Base-by-base conservation (phyloP, 2,888 invertebrate genomes). In the Parnassius mnemosyne region DNA sequence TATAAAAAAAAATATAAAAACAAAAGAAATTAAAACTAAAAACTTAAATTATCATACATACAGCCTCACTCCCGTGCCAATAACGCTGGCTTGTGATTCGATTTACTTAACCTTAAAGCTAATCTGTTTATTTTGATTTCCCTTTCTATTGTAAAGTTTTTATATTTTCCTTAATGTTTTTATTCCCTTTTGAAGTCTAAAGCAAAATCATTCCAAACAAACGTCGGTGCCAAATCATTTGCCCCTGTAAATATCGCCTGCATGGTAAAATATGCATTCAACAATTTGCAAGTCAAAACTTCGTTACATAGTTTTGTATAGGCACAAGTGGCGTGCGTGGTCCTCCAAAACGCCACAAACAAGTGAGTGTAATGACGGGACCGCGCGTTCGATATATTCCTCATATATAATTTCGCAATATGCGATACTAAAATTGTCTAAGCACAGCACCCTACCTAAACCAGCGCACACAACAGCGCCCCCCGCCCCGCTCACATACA, bases 401-500 rank as follows among this genome's bases (percentile, higher is more conserved):
- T 66, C 66, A 78, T 83, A 81, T 83, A 85, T 87, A 86, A 86
- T 88, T 87, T 84, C 78, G 80, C 78, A 79, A 80, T 76, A 78
- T 82, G 83, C 84, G 81, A 86, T 84, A 84, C 85, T 87, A 85
- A 89, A 89, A 85, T 88, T 85, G 86, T 89, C 89, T 89, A 88
- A 89, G 85, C 86, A 85, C 73, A 67, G 71, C 83, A 79, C 84
- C 84, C 83, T 79, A 80, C 80, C 85, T 83, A 85, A 84, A 84
- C 78, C 75, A 69, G 74, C 74, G 74, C 77, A 72, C 78, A 75
- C 76, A 64, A 53, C 60, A 67, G 59, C 67, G 65, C 64, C 59
- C 75, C 70, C 81, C 75, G 79, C 75, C 70, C 81, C 75, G 79
- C 67, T 71, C 55, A 46, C 55, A 46, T 25, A 61, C 64, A 61